Percentiles rank a stretch among this genome's conserved stretches.
Conservation (phyloP, 2,888 invertebrate genomes). For the Lamellibrachia satsuma region DNA sequence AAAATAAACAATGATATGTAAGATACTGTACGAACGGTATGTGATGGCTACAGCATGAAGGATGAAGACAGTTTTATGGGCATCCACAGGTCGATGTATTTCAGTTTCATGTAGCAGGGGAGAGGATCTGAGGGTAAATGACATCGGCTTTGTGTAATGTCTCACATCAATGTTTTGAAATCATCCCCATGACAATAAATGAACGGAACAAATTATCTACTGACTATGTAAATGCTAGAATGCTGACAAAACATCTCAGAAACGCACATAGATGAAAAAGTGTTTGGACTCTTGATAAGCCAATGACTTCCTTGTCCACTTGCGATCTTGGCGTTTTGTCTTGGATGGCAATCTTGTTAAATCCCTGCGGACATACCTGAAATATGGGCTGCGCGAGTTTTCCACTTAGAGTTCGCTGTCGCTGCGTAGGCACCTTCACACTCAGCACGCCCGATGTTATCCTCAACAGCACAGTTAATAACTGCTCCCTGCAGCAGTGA, state of each 20-base stretch:
- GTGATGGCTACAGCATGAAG: too few species aligned
- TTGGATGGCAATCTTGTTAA: neutral
- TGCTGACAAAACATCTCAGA: neutral
- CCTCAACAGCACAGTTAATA: conserved; percentile 85
- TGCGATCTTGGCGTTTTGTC: too few species aligned
- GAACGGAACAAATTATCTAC: too few species aligned
- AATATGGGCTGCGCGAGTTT: conserved; percentile 67
- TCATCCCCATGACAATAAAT: neutral
- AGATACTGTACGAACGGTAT: too few species aligned
- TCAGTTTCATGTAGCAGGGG: neutral
- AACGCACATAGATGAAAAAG: neutral
- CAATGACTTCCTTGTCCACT: too few species aligned
- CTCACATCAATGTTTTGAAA: neutral
- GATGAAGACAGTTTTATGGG: too few species aligned
- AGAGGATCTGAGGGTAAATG: neutral
- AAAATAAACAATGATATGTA: too few species aligned
- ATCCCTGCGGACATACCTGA: conserved; percentile 54
- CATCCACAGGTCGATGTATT: neutral
- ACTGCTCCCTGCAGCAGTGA: conserved; percentile 77
- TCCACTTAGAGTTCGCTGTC: conserved; percentile 72
- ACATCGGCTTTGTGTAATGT: too few species aligned
- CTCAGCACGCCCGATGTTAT: conserved; percentile 88
- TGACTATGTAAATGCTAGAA: neutral
- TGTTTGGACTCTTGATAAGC: too few species aligned
- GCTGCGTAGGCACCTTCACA: conserved; percentile 77